Base-by-base conservation (phyloP, 2,797 vertebrate genomes). In the Sylvilagus floridanus region DNA sequence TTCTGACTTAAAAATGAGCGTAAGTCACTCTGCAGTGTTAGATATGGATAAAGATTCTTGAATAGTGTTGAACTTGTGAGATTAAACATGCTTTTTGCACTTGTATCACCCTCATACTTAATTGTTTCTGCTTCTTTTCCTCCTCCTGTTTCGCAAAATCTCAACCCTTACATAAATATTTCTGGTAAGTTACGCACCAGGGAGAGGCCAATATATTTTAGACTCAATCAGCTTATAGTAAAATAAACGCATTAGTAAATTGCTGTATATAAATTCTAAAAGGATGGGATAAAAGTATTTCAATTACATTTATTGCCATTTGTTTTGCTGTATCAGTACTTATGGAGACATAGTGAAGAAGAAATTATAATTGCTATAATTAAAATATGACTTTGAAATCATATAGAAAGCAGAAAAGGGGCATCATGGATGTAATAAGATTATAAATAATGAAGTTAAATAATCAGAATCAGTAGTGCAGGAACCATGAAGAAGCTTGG, bases 221-320 rank as follows among this genome's bases (percentile, higher is more conserved):
- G 16, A 16, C 65, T 76, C 14, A 62, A 69, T 68, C 7, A 83
- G 4, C 24, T 83, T 82, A 2, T 71, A 81, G 16, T 50, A 84
- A 92, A 84, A 87, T 54, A 84, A 88, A 30, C 9, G 78, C 1
- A 72, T n/a, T 91, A 71, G 88, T 93, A 88, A 90, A 65, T 50
- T 78, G 12, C 72, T 71, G 7, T 60, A 24, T 19, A 92, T 47
- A 73, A 35, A 72, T 35, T 35, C 42, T 54, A 85, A 57, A 88
- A 89, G 82, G 68, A 82, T 81, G 17, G 30, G 90, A 17, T 4
- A 68, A 63, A 16, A 32, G 68, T 3, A 35, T 54, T 93, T n/a
- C 9, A 87, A 77, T 90, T 90, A 10, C 28, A 72, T 62, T 89
- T 60, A 30, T 89, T 77, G 32, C 17, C 68, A 68, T 69, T 1